Base-by-base conservation (phyloP, 1,140 invertebrate species). In the Drosophila gunungcola region DNA sequence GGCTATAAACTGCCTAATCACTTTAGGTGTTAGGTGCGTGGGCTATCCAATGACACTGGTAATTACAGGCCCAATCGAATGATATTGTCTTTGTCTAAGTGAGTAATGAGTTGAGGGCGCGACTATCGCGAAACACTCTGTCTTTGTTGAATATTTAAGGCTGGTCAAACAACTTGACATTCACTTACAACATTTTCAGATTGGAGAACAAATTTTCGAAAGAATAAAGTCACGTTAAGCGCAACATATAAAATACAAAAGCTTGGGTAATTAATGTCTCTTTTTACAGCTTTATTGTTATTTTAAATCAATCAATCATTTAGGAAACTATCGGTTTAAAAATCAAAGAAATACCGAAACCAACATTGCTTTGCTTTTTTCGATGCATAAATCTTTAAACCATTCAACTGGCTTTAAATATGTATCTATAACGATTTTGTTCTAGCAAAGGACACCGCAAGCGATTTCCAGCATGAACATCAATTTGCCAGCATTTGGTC, bases 1-100 rank as follows among this genome's bases (percentile, higher is more conserved):
- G 68, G 53, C 46, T 58, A 58, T 75, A 73, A 81, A 78, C 64
- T 62, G 60, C 63, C 63, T 81, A 81, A 85, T 86, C 78, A 78
- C 67, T 64, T 77, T 49, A 45, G 67, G 81, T 60, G 72, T 65
- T 58, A 52, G 54, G 43, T 70, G 58, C 43, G 52, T 41, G 41
- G 62, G 58, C 62, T 78, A 83, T 84, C 61, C 73, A 67, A 79
- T 57, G 63, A 79, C 54, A 75, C 34, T 43, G 69, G 46, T 62
- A 64, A 73, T 78, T 68, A 73, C 60, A 45, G 52, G 61, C 49
- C 68, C 42, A 41, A 72, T 70, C 52, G 65, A 70, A 57, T 49
- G 65, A 70, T 39, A 70, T 70, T 56, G 52, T 69, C 64, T 41
- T 69, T 49, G 51, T 36, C 46, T n/a, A 48, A 67, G 60, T 69